Base-by-base conservation (phyloP, 2,797 vertebrate genomes). In the Pseudotriccus pelzelni region DNA sequence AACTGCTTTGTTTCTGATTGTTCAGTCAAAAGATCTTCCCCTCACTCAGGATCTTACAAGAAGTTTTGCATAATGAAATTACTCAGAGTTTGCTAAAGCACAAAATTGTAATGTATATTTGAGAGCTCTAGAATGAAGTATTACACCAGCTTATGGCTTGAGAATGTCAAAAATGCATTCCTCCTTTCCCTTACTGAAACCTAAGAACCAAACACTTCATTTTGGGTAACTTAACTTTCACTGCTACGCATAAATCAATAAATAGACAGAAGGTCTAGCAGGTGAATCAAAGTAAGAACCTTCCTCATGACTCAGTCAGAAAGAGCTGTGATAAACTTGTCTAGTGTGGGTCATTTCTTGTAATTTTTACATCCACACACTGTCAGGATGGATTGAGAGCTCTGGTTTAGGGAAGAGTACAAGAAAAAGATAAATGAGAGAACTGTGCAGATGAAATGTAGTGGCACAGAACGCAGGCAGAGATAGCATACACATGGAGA, bases 381-480 rank as follows among this genome's bases (percentile, higher is more conserved):
- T 87, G 87, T 69, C 93, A 92, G 73, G n/a, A 69, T 36, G 93
- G 93, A 96, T 89, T 69, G 89, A 97, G 66, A 89, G 69, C 75
- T 73, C 62, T 66, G 50, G 49, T 76, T 92, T 81, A 89, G 46
- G 44, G 82, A 91, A 21, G 30, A 37, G 70, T 78, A 86, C 49
- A 67, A 79, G 76, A 58, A 85, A 87, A 83, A 96, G 79, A 95
- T 46, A 88, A 84, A 92, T 73, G 92, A 86, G 74, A 92, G 44
- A 56, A 59, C 39, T 62, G 72, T 53, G 73, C 81, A 64, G 60
- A 58, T 63, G 37, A 90, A 95, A 93, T 56, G 59, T 73, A 78
- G 66, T 47, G 55, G 55, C 80, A 93, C 44, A 94, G 44, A 84
- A 56, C 47, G 21, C 34, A 59, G 79, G 50, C 82, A 73, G 76